phyloP scores from a whole-genome alignment of 2,888 invertebrate species.

The Ophioninae sp. region DNA sequence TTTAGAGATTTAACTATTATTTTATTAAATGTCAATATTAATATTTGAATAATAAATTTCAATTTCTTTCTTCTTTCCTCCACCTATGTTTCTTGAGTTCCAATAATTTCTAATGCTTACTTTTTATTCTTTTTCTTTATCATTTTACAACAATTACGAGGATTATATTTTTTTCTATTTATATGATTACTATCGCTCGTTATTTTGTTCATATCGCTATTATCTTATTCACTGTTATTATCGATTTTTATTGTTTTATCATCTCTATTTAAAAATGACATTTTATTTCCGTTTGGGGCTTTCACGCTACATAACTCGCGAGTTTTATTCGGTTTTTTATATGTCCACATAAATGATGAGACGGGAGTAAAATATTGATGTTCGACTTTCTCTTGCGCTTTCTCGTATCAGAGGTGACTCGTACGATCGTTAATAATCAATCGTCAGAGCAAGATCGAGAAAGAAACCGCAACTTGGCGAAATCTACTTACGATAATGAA shows the following conservation, averaged over 20 bases:
- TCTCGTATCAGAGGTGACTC: slow-evolving; percentile 60
- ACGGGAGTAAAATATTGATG: slow-evolving; percentile 62
- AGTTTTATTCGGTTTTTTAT: background rate
- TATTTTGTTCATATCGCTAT: background rate
- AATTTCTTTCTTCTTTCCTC: too few species aligned
- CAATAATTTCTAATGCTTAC: too few species aligned
- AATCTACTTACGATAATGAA: slow-evolving; percentile 38
- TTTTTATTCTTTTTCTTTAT: background rate
- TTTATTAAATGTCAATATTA: too few species aligned
- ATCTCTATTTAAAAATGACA: background rate
- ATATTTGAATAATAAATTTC: too few species aligned
- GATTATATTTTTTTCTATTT: background rate
- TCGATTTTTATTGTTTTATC: background rate
- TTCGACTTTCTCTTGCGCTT: slow-evolving; percentile 69
- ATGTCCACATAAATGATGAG: background rate
- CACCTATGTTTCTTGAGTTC: too few species aligned
- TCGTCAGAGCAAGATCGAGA: slow-evolving; percentile 2
- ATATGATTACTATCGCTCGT: background rate
- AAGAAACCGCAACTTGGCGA: background rate
- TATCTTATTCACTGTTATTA: background rate
- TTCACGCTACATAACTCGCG: background rate
- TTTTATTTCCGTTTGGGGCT: background rate
- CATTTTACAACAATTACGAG: background rate
- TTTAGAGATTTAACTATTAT: too few species aligned
- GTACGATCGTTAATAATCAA: slow-evolving; percentile 37